Percentiles rank a stretch among this genome's conserved stretches.
These are phyloP conservation scores for Leucophenga montana DNA, from an alignment of 2,888 invertebrate species.

Conservation along the genomic window DNA sequence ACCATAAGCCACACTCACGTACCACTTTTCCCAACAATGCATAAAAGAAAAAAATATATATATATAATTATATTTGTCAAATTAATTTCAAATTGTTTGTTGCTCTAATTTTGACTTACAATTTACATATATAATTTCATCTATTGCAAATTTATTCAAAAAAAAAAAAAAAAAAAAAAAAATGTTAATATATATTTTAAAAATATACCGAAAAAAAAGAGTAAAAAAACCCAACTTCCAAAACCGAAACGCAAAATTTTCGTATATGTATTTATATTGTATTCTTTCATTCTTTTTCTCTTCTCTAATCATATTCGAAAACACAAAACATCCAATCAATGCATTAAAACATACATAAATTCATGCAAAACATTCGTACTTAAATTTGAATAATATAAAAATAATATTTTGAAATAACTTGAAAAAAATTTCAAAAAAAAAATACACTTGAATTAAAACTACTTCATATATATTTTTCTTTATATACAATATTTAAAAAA, in stretches of 20 bases:
- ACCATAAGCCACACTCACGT: neutral
- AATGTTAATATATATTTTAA: neutral
- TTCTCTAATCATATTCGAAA: slow-evolving; percentile 69
- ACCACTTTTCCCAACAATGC: neutral
- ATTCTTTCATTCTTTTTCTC: slow-evolving; percentile 72
- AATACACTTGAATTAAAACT: slow-evolving; percentile 36
- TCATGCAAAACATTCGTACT: slow-evolving; percentile 45
- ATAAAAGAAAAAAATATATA: neutral
- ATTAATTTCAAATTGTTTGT: no score
- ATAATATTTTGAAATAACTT: slow-evolving; percentile 31
- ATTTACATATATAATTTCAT: slow-evolving; percentile 11
- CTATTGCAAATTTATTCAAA: neutral
- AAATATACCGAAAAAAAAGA: slow-evolving; percentile 6
- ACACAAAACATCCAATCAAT: slow-evolving; percentile 34
- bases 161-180: neutral
- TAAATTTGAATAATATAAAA: slow-evolving; percentile 48
- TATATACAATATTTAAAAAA: slow-evolving; percentile 51
- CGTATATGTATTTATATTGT: slow-evolving; percentile 71
- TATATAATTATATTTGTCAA: no score
- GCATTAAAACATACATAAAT: slow-evolving; percentile 33
- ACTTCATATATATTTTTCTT: slow-evolving; percentile 54
- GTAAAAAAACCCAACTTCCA: slow-evolving; percentile 29
- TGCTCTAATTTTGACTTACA: no score
- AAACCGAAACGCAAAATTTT: slow-evolving; percentile 58
- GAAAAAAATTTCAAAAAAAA: slow-evolving; percentile 45